These are phyloP conservation scores for Myotis davidii DNA, from an alignment of 2,113 vertebrate species.

Conservation along the genomic window DNA sequence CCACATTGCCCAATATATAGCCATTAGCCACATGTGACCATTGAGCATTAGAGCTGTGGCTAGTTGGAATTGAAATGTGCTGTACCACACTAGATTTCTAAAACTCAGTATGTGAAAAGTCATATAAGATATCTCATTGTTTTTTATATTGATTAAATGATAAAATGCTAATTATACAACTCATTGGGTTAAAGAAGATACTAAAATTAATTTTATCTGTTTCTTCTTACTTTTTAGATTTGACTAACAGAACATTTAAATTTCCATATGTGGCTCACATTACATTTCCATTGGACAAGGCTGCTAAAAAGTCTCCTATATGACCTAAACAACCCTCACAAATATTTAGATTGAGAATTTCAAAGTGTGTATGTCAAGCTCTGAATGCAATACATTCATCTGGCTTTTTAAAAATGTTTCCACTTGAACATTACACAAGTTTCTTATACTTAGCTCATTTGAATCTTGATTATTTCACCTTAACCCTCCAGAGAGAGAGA, in stretches of 20 bases:
- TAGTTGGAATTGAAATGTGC: neutral
- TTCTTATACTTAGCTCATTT: neutral
- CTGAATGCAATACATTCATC: neutral
- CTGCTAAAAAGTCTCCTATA: neutral
- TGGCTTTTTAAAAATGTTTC: neutral
- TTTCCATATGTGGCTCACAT: neutral
- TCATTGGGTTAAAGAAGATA: neutral
- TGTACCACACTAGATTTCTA: neutral
- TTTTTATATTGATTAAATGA: neutral
- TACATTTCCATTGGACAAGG: neutral
- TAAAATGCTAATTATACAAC: neutral
- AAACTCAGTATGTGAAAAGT: neutral
- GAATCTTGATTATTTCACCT: neutral
- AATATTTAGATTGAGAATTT: neutral
- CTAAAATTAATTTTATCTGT: neutral
- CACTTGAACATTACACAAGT: neutral
- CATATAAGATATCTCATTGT: neutral
- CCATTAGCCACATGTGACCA: neutral
- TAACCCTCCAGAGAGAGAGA: neutral
- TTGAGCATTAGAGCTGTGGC: fast-evolving
- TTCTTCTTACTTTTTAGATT: neutral
- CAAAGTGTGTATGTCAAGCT: neutral
- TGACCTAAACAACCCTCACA: neutral
- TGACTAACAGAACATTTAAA: neutral
- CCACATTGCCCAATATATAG: neutral